Base-by-base conservation (phyloP, 2,888 invertebrate species). In the Caenorhabditis sp. region DNA sequence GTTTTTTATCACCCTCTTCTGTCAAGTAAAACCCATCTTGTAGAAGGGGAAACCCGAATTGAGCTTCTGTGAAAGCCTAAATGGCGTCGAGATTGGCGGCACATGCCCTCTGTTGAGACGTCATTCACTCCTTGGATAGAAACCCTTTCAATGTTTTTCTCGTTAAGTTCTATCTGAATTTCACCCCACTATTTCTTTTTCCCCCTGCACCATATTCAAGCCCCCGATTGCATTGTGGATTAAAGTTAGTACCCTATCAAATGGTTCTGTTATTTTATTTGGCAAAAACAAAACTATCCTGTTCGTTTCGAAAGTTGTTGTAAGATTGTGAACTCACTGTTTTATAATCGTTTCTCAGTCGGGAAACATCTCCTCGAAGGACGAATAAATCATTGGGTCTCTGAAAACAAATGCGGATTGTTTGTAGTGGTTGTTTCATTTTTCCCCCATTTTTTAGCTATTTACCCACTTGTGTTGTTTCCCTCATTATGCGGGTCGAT, bases 1-100 rank as follows among this genome's bases (percentile, higher is more conserved):
- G 48, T 58, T 48, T 66, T 41, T 53, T 61, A 45, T 61, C 68
- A n/a, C 26, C 41, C 20, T 43, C 24, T 53, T 62, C 45, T 71
- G 61, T 71, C 55, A 61, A 61, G 61, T 71, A 71, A 45, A 3
- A 50, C 17, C 50, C 27, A 56, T 68, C 68, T 59, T 68, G 59
- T 59, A 20, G 3, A 30, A 52, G 59, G 68, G 58, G 22, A 20
- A 50, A 39, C 50, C 50, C 66, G 20, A 30, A 27, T 32, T 52
- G 30, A 26, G 35, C 24, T 59, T 52, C 52, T 68, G 68, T 68
- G 43, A 68, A 41, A 41, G 39, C 20, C n/a, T 35, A 37, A 24
- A 13, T 15, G 15, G 15, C 15, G 15, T n/a, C 11, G 35, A 30
- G 30, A 30, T 30, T 9, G 13, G 6, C 9, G 35, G 13, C 35